Conservation (phyloP, 2,113 vertebrate genomes). For the Kryptolebias marmoratus region DNA sequence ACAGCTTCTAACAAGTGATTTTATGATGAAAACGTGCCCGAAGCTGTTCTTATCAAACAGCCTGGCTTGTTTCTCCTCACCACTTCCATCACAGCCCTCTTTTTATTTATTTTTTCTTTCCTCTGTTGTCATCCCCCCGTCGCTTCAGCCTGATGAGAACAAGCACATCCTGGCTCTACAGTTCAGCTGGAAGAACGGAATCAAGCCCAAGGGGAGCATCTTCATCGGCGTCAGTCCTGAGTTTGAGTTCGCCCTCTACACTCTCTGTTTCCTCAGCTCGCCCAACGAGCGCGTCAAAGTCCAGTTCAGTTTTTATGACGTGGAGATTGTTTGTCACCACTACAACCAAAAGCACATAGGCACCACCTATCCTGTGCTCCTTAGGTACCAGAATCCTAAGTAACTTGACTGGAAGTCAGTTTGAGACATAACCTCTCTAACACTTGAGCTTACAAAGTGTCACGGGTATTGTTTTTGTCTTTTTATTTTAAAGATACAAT, state of each 20-base stretch:
- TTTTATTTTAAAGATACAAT: constrained; percentile 78
- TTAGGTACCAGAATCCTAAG: constrained; percentile 58
- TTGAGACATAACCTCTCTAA: constrained; percentile 12
- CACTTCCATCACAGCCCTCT: neutral
- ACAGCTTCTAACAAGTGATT: too few species aligned
- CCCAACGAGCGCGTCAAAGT: constrained; percentile 81
- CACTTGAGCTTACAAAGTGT: constrained; percentile 45
- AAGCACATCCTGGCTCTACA: constrained; percentile 84
- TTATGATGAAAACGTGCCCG: too few species aligned
- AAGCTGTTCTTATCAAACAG: neutral
- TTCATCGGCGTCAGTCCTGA: constrained; percentile 85
- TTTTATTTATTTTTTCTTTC: neutral
- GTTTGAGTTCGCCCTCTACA: constrained; percentile 85
- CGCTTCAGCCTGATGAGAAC: constrained; percentile 79
- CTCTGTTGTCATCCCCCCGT: neutral
- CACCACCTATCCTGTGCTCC: constrained; percentile 82
- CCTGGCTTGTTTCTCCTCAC: neutral
- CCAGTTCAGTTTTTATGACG: constrained; percentile 81
- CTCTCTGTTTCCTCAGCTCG: constrained; percentile 82
- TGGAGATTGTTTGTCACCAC: constrained; percentile 84
- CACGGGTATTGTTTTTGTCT: constrained; percentile 68
- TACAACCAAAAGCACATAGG: constrained; percentile 84
- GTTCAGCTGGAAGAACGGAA: constrained; percentile 85
- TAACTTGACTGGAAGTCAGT: constrained; percentile 17
- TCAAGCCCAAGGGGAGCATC: constrained; percentile 85